Conservation (phyloP, 2,113 vertebrate species). For the Eretmochelys imbricata region DNA sequence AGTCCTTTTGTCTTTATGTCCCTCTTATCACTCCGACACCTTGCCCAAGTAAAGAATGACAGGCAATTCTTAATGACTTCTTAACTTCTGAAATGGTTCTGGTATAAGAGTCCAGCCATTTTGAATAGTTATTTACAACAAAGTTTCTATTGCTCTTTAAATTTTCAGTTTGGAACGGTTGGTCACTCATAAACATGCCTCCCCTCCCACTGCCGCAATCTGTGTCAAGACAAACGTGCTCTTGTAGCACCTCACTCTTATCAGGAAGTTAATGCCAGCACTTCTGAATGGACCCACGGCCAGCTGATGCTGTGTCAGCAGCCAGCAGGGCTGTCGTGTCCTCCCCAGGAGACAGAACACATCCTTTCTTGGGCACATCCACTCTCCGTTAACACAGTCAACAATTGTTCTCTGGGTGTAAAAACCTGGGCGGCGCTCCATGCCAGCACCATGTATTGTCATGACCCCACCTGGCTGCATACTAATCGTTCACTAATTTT, state of each 20-base stretch:
- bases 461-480: not conserved
- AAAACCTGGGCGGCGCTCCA: not conserved
- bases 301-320: constrained; percentile 26
- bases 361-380: constrained; percentile 53
- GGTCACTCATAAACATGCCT: not conserved
- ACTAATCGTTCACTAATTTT: not conserved
- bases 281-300: not conserved
- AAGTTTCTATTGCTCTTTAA: not conserved
- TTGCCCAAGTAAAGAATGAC: constrained; percentile 61
- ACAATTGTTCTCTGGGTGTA: constrained; percentile 12
- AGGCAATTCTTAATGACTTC: constrained; percentile 64
- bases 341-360: not conserved
- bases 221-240: not conserved
- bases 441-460: not conserved
- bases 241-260: not conserved
- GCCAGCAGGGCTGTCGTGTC: not conserved
- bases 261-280: not conserved
- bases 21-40: constrained; percentile 67
- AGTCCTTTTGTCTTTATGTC: constrained; percentile 67
- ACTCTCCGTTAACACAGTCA: not conserved
- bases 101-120: not conserved
- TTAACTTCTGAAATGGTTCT: constrained; percentile 57
- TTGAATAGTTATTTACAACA: not conserved
- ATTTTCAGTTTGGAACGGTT: not conserved
- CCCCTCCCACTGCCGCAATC: not conserved